Evolutionary conservation across 2,113 vertebrate genomes (phyloP), one percentile per base, ranked within the genome.

Genomic region (Sinocyclocheilus grahami): DNA sequence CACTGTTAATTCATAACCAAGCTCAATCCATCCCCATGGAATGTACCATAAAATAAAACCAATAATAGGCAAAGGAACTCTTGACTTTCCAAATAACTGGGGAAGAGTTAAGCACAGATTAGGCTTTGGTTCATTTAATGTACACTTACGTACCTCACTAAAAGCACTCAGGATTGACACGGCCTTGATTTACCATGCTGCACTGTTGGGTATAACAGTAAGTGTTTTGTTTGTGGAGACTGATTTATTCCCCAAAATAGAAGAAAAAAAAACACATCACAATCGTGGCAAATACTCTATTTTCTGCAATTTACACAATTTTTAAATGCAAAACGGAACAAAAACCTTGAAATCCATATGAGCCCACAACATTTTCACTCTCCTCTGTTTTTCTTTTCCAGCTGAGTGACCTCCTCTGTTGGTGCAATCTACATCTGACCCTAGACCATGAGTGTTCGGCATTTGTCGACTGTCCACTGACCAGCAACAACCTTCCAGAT

Each of bases 1-100:
- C 90, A 84, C 92, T 94, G 94, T 97, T 98, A 98, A 98, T 99
- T 97, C 96, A 98, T 98, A 97, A 97, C 96, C 94, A 95, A 95
- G 96, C 95, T 95, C 96, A 96, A 95, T 95, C 95, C 94, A 92
- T 95, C 95, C 95, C 95, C 89, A 91, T 91, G 94, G 94, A 96
- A 96, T 89, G 93, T 94, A 95, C 91, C 93, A 93, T 90, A 93
- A 96, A 90, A 94, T 95, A 96, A 96, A 96, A 92, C 87, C 93
- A 93, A 96, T 96, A 96, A 96, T 95, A 94, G 95, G 94, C 92
- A 95, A 84, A 91, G 95, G 95, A 96, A 95, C 95, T 96, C 95
- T 96, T 96, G 96, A 97, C 96, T 96, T 87, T 92, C 93, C 95
- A 95, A 96, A 96, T 95, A 95, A 93, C 93, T 93, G 91, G 88